Conservation (phyloP, 1,140 invertebrate species). For the Belonocnema kinseyi region DNA sequence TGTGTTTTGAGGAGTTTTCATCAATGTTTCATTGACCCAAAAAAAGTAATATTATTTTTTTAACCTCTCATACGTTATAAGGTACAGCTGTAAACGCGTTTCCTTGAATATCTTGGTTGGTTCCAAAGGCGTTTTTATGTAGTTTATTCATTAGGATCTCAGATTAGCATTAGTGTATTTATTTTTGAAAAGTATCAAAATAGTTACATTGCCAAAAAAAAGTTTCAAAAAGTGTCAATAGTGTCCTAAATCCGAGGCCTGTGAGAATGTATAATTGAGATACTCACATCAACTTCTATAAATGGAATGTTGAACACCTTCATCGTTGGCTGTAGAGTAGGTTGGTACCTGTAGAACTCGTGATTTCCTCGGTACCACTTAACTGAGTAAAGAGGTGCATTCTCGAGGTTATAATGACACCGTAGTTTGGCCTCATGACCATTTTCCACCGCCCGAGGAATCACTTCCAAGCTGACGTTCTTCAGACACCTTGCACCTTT, state of each 20-base stretch:
- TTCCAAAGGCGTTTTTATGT: too few relatives aligned
- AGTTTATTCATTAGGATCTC: too few relatives aligned
- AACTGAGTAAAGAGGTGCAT: conserved; percentile 83
- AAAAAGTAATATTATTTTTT: too few relatives aligned
- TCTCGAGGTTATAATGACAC: conserved; percentile 85
- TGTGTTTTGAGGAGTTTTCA: too few relatives aligned
- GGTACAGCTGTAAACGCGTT: too few relatives aligned
- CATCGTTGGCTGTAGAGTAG: conserved; percentile 80
- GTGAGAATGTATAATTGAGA: neutral
- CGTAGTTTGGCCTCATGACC: conserved; percentile 81
- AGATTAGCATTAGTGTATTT: too few relatives aligned
- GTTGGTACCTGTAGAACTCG: conserved; percentile 84
- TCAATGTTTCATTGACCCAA: too few relatives aligned
- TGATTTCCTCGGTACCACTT: conserved; percentile 88
- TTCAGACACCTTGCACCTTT: conserved; percentile 70
- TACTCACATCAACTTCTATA: conserved; percentile 86
- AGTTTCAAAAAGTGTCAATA: neutral
- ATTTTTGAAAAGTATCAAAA: too few relatives aligned
- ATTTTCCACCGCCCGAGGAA: conserved; percentile 80
- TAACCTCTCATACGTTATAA: too few relatives aligned
- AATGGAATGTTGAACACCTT: conserved; percentile 84
- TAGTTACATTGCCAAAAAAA: neutral
- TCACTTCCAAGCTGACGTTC: conserved; percentile 74
- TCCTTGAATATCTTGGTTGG: too few relatives aligned
- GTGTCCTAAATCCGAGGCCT: too few relatives aligned